Conservation (phyloP, 2,888 invertebrate species). For the Nasonovia ribisnigri region DNA sequence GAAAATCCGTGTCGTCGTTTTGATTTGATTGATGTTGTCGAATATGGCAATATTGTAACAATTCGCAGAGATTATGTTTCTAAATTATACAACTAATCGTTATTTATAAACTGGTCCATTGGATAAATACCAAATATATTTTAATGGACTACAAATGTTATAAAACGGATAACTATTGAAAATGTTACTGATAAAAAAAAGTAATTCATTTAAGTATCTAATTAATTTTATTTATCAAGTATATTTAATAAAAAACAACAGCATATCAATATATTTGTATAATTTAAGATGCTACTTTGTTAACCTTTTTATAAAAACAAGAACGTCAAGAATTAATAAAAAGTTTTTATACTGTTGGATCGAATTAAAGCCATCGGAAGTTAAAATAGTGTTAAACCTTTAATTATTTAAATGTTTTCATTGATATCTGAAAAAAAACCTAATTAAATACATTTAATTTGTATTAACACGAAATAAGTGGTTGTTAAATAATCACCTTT, state of each 20-base stretch:
- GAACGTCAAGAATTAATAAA: not conserved
- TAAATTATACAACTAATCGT: not conserved
- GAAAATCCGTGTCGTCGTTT: not conserved
- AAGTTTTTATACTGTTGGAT: not conserved
- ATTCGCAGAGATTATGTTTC: not conserved
- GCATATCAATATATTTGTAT: not conserved
- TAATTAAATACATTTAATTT: not conserved
- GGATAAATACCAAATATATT: not conserved
- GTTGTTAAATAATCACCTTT: not conserved
- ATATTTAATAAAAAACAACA: not conserved
- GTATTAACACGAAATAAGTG: not conserved
- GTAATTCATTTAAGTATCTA: not conserved
- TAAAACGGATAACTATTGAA: not conserved
- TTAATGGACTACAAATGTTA: not conserved
- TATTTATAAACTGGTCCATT: not conserved
- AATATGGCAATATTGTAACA: not conserved
- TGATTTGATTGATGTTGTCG: not conserved
- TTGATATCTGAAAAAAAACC: not conserved
- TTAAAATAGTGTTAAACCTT: not conserved
- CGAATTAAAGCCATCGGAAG: not conserved
- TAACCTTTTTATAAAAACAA: not conserved
- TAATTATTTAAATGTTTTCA: not conserved
- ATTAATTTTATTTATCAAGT: not conserved
- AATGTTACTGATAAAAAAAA: not conserved
- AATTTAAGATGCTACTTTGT: not conserved